Percentiles rank a stretch among this genome's conserved stretches.
Evolutionary conservation across 2,888 invertebrate genomes (phyloP).

Genomic region (Agrenia bidenticulata): DNA sequence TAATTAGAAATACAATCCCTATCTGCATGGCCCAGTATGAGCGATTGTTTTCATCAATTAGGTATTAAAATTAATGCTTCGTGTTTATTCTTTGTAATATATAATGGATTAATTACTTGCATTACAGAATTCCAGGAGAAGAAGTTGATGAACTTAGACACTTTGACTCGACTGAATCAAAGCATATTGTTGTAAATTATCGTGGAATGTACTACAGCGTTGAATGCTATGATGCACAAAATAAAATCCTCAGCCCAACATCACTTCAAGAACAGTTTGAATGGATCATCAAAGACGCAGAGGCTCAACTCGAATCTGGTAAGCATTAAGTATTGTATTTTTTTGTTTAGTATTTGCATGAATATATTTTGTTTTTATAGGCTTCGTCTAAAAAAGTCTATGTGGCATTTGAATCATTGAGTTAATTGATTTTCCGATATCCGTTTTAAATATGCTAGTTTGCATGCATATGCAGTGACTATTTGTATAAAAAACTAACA

Average conservation of each 20-base stretch:
- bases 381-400: too few species aligned
- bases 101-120: neutral
- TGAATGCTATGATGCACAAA: slow-evolving; percentile 57
- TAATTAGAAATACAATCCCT: slow-evolving; percentile 59
- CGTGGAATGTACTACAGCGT: slow-evolving; percentile 58
- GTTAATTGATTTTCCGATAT: too few species aligned
- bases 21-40: slow-evolving; percentile 61
- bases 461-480: too few species aligned
- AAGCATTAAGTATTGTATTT: too few species aligned
- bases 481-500: too few species aligned
- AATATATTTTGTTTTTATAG: too few species aligned
- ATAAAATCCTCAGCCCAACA: slow-evolving; percentile 56
- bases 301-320: slow-evolving; percentile 29
- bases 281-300: slow-evolving; percentile 58
- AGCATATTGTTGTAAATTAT: slow-evolving; percentile 58
- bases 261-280: slow-evolving; percentile 57
- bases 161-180: slow-evolving; percentile 56
- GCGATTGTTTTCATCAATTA: slow-evolving; percentile 58
- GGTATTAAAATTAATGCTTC: slow-evolving; percentile 53
- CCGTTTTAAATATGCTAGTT: too few species aligned
- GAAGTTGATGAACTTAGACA: slow-evolving; percentile 57
- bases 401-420: too few species aligned
- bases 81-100: too few species aligned
- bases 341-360: too few species aligned
- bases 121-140: slow-evolving; percentile 57